Evolutionary conservation across 1,140 invertebrate genomes (phyloP).

Genomic region (Octopus bimaculoides): DNA sequence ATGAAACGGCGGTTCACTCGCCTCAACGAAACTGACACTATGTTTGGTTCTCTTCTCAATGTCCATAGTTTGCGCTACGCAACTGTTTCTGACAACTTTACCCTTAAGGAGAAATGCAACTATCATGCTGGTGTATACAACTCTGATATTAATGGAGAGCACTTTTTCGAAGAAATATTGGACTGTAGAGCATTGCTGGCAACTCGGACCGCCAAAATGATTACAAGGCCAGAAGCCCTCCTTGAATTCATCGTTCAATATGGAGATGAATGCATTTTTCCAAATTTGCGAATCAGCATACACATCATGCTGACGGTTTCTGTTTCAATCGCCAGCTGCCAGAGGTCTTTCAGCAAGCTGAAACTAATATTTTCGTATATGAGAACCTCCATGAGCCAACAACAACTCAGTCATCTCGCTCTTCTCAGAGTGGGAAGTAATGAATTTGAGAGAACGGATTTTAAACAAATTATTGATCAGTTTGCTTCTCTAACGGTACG

Average conservation of each 20-base stretch:
- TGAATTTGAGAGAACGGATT: background rate
- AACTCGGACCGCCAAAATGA: background rate
- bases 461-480: background rate
- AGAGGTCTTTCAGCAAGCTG: slow-evolving; percentile 4
- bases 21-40: background rate
- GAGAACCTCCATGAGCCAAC: background rate
- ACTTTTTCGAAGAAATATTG: background rate
- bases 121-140: background rate
- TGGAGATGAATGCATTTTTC: background rate
- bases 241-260: slow-evolving; percentile 5
- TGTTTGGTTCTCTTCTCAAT: background rate
- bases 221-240: background rate
- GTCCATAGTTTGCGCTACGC: background rate
- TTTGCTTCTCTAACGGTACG: background rate
- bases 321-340: background rate
- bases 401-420: background rate
- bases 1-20: background rate
- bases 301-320: background rate
- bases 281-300: background rate
- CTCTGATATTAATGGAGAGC: background rate
- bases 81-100: background rate
- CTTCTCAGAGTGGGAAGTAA: background rate
- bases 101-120: background rate
- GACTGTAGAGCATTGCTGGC: slow-evolving; percentile 2
- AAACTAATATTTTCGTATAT: background rate